These are phyloP conservation scores for Maniola hyperantus DNA, from an alignment of 2,888 invertebrate genomes.

Conservation along the genomic window DNA sequence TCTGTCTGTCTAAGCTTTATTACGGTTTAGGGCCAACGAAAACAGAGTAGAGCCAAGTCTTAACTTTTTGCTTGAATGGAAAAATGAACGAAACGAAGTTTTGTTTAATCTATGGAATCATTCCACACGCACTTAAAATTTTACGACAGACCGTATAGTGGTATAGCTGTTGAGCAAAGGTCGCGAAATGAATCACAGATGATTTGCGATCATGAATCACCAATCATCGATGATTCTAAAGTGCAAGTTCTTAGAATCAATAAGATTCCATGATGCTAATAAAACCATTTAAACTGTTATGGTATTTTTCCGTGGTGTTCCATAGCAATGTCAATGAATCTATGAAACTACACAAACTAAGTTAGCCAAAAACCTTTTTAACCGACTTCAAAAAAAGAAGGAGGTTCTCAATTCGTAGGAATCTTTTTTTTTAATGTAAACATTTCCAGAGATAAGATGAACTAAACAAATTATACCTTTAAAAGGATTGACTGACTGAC, in stretches of 20 bases:
- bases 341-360: neutral
- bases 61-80: no score
- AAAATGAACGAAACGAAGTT: no score
- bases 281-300: neutral
- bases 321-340: no score
- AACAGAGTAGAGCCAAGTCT: no score
- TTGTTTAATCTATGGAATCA: neutral
- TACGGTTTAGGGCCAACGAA: no score
- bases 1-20: no score
- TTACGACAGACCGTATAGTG: neutral
- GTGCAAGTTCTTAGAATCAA: conserved; percentile 19
- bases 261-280: conserved; percentile 13
- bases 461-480: no score
- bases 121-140: conserved; percentile 2
- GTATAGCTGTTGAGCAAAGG: conserved; percentile 7
- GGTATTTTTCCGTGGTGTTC: neutral
- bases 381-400: no score
- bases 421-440: no score
- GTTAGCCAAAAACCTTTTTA: neutral
- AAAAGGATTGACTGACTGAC: no score
- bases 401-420: no score
- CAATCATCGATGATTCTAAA: conserved; percentile 42
- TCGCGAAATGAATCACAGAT: conserved; percentile 44
- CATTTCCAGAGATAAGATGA: no score
- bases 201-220: conserved; percentile 48